Percentiles rank a stretch among this genome's conserved stretches.
Evolutionary conservation across 2,113 vertebrate species (phyloP).

Genomic region (Sapayoa aenigma): DNA sequence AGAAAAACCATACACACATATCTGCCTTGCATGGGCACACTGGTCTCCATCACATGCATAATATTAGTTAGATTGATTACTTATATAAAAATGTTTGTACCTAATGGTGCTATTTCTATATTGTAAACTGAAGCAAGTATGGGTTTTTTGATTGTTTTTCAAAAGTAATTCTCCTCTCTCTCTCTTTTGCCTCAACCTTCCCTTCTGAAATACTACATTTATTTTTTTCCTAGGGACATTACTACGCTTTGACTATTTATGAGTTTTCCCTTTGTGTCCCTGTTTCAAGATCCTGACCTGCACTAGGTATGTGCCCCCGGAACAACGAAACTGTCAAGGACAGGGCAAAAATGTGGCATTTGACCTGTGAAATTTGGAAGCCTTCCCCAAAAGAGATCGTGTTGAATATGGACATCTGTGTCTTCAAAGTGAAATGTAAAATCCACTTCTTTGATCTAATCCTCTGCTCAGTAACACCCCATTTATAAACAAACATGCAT

Average conservation of each 20-base stretch:
- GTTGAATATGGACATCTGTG: not conserved
- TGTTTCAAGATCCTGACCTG: not conserved
- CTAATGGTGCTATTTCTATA: not conserved
- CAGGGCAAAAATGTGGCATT: not conserved
- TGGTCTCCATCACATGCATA: not conserved
- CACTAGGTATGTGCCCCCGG: not conserved
- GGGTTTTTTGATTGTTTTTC: accelerated
- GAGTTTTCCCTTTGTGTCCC: not conserved
- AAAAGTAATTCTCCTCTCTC: not conserved
- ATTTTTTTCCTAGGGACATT: not conserved
- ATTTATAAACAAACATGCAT: constrained; percentile 28
- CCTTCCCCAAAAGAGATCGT: not conserved
- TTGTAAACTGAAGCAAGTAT: not conserved
- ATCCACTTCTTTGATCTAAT: constrained; percentile 12
- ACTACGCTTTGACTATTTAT: not conserved
- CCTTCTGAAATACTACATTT: not conserved
- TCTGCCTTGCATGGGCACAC: not conserved
- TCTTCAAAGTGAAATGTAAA: constrained; percentile 27
- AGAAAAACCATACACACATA: not conserved
- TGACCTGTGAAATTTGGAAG: not conserved
- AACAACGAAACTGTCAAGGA: not conserved
- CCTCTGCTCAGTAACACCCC: constrained; percentile 1
- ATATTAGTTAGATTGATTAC: not conserved
- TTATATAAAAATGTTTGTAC: not conserved
- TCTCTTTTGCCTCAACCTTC: not conserved